Evolutionary conservation across 2,888 invertebrate genomes (phyloP), one percentile per base, ranked within the genome.

Genomic region (Acanthosoma haemorrhoidale): DNA sequence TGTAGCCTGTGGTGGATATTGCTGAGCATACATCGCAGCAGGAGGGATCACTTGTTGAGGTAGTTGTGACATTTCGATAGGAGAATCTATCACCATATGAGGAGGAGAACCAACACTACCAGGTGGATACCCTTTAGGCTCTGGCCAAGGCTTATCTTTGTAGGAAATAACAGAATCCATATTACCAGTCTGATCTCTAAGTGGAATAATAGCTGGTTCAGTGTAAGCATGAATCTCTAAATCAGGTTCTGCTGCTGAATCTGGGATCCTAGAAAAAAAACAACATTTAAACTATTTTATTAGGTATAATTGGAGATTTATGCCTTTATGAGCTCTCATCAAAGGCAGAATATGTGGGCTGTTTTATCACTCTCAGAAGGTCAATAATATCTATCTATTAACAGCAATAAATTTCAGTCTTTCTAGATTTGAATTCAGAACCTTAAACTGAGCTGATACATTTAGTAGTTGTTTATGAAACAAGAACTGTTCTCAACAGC

Each of bases 201-300:
- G 81, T 0, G 96, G 96, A 80, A 96, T 95, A 16, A 85, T 83
- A 72, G 88, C 87, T 1, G 93, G 90, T 78, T 94, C 94, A 3
- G 86, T 84, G 74, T 88, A 87, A 32, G 83, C 83, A 76, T 90
- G 89, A 16, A 87, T 87, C 81, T 94, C 94, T 69, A 87, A 83
- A 76, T 96, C 94, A 1, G 96, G 92, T 81, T 96, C 96, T 21
- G 87, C 84, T 0, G 95, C 85, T 29, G 90, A 87, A 78, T 95
- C 95, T 0, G 96, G 95, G 73, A 95, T 89, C 82, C 85, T 85
- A 70, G 9, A 74, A 66, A 39, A 41, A 16, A 43, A 25, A 57
- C 51, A 16, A 29, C 8, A 13, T 15, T 9, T 41, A 9, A 41
- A n/a, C n/a, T n/a, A n/a, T n/a, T n/a, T n/a, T n/a, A n/a, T n/a